Base-by-base conservation (phyloP, 2,888 invertebrate genomes). In the Meta bourneti region DNA sequence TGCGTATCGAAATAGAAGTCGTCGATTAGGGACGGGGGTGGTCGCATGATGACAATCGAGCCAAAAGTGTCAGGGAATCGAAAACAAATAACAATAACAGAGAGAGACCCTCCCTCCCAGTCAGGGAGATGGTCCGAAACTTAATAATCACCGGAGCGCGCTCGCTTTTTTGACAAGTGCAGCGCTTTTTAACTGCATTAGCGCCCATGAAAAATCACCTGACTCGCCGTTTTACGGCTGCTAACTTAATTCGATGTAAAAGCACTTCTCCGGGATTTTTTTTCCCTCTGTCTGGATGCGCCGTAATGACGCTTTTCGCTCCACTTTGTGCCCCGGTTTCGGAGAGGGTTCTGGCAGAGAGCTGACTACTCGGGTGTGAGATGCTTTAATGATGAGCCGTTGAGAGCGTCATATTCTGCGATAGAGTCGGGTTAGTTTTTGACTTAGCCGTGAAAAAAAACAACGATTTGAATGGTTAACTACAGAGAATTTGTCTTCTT, bases 161-260 rank as follows among this genome's bases (percentile, higher is more conserved):
- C 91, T 86, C 61, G 77, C 74, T 91, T 91, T 91, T 91, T 91
- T 91, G 91, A 91, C 91, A 87, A 77, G 82, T 77, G 52, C 81
- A 86, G 87, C 87, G 87, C 91, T 91, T 91, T 91, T 91, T 91
- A 91, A 91, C 87, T 87, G 83, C 82, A 83, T 91, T 87, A 91
- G 87, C 54, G 83, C 78, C 82, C 87, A 87, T 91, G 91, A 91
- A 91, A 91, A 91, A 91, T 91, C 91, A 87, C 87, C 91, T 91
- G 91, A 82, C 91, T 91, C 84, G 49, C 70, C 72, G 82, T 79
- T 69, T 89, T 89, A 89, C 89, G 89, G 83, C 83, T 83, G 78
- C 89, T 91, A 91, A 91, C 90, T 91, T 91, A 91, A 91, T 91
- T 91, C 90, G 90, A 91, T 91, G 90, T 86, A 91, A 91, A 85